Conservation (phyloP, 2,888 invertebrate genomes). For the Platycheirus albimanus region DNA sequence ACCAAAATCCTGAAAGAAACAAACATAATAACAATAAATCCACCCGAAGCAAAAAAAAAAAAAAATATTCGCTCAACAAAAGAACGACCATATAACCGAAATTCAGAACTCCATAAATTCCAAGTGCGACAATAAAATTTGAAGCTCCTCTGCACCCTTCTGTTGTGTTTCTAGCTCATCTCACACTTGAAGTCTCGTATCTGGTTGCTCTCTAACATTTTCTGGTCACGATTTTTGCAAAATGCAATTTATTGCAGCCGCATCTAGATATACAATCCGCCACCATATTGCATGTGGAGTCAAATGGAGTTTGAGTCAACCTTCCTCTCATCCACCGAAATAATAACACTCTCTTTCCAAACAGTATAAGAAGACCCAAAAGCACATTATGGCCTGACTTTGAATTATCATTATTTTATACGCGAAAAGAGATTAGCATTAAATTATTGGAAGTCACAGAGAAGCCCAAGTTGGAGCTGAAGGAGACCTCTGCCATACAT, state of each 20-base stretch:
- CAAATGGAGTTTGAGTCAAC: background rate
- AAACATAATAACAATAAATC: constrained; percentile 71
- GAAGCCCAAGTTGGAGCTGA: constrained; percentile 28
- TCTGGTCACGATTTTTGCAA: constrained; percentile 73
- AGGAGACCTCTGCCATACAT: constrained; percentile 24
- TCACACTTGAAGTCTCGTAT: constrained; percentile 41
- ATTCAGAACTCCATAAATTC: constrained; percentile 69
- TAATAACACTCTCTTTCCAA: constrained; percentile 30
- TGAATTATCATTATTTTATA: constrained; percentile 73
- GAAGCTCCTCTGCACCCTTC: constrained; percentile 43
- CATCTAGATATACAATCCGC: constrained; percentile 68
- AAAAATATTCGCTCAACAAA: constrained; percentile 33
- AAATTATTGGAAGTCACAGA: constrained; percentile 68
- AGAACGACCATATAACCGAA: constrained; percentile 52
- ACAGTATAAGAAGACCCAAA: constrained; percentile 41
- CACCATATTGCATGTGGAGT: constrained; percentile 27
- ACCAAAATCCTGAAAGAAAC: constrained; percentile 30
- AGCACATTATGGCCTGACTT: constrained; percentile 70
- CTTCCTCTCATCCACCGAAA: too few species aligned
- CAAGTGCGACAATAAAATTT: constrained; percentile 71
- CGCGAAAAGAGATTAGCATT: constrained; percentile 73
- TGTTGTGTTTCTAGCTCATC: constrained; percentile 31
- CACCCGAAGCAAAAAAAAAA: constrained; percentile 22
- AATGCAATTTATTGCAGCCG: constrained; percentile 73
- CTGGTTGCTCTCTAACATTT: constrained; percentile 64